phyloP scores from a whole-genome alignment of 1,140 invertebrate genomes.

The Drosophila lacertosa region DNA sequence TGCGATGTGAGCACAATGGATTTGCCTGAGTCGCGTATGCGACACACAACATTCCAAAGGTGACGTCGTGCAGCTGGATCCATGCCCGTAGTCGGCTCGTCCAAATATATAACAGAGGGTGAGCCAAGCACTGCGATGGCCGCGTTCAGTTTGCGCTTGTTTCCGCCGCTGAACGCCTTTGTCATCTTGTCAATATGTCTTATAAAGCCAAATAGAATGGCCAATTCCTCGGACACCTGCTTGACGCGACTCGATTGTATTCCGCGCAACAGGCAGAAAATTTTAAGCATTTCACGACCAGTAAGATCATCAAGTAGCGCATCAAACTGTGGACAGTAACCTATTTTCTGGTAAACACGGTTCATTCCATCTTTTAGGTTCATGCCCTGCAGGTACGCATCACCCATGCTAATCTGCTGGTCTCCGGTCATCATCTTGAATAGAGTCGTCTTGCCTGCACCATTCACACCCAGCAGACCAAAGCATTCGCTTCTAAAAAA shows the following conservation, averaged over 20 bases:
- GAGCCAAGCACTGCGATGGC: constrained; percentile 96
- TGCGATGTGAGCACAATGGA: constrained; percentile 92
- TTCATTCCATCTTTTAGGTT: constrained; percentile 86
- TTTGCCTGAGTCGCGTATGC: constrained; percentile 87
- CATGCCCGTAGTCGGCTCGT: constrained; percentile 93
- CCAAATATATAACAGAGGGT: constrained; percentile 94
- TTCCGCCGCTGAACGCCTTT: constrained; percentile 93
- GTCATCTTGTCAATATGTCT: constrained; percentile 85
- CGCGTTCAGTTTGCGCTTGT: constrained; percentile 97
- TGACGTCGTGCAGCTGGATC: constrained; percentile 93
- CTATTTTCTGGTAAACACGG: constrained; percentile 87
- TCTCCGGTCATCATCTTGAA: constrained; percentile 96
- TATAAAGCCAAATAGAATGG: constrained; percentile 84
- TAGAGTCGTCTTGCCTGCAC: constrained; percentile 94
- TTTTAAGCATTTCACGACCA: constrained; percentile 90
- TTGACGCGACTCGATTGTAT: constrained; percentile 85
- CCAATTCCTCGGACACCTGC: constrained; percentile 77
- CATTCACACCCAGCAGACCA: constrained; percentile 94
- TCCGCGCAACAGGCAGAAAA: constrained; percentile 91
- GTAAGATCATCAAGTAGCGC: constrained; percentile 92
- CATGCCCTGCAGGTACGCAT: constrained; percentile 85
- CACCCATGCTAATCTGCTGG: constrained; percentile 85
- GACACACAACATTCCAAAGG: constrained; percentile 90
- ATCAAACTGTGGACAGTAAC: constrained; percentile 94
- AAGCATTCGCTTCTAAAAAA: constrained; percentile 90